Conservation (phyloP, 2,797 vertebrate species). For the Alca torda region DNA sequence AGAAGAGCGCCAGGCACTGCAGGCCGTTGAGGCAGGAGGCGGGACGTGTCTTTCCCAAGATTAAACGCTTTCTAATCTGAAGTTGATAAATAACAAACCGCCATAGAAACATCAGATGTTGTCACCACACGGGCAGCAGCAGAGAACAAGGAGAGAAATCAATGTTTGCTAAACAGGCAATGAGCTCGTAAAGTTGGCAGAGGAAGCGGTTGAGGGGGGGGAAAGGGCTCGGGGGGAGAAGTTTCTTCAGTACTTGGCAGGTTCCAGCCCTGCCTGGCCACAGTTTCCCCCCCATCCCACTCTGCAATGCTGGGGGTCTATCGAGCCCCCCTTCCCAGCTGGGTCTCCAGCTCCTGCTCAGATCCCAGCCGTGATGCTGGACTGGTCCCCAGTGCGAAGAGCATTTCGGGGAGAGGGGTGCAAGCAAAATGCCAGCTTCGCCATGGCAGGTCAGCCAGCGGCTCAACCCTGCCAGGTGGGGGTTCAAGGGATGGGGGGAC, state of each 20-base stretch:
- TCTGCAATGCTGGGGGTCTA: not conserved
- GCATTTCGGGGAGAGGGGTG: not conserved
- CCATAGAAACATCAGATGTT: constrained; percentile 2
- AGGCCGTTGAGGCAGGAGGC: not conserved
- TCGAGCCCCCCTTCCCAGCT: not conserved
- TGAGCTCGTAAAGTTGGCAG: not conserved
- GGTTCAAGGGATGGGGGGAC: too few species aligned
- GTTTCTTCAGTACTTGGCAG: not conserved
- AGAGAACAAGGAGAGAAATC: not conserved
- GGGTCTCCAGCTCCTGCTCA: not conserved
- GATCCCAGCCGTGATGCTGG: rapidly evolving
- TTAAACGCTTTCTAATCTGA: constrained; percentile 33
- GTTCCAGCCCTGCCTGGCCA: not conserved
- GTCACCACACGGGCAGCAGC: not conserved
- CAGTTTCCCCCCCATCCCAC: not conserved
- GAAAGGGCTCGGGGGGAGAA: not conserved
- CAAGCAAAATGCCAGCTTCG: rapidly evolving
- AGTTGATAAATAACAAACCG: constrained; percentile 27
- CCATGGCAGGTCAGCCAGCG: not conserved
- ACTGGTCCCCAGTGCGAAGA: not conserved
- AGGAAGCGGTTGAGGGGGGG: not conserved
- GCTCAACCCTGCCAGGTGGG: rapidly evolving
- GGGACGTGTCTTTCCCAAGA: not conserved
- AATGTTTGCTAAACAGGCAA: constrained; percentile 15
- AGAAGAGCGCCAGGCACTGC: not conserved